Conservation (phyloP, 1,140 invertebrate genomes). For the Fragariocoptes setiger region DNA sequence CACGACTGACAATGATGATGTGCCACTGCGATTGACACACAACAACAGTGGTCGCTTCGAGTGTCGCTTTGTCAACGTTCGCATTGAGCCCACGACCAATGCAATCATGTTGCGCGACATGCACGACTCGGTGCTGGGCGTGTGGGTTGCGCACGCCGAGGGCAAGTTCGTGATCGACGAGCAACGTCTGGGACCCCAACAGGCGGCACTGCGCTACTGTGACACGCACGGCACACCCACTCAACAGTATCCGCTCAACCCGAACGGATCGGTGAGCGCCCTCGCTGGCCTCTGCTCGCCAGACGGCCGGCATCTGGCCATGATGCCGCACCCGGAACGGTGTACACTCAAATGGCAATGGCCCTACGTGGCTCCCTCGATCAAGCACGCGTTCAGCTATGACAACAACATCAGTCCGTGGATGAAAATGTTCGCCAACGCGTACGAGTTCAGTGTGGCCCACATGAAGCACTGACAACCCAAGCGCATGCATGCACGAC, state of each 20-base stretch:
- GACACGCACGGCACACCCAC: slow-evolving; percentile 43
- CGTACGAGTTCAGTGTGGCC: slow-evolving; percentile 36
- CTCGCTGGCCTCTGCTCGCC: slow-evolving; percentile 56
- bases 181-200: slow-evolving; percentile 24
- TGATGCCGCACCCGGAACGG: slow-evolving; percentile 95
- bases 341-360: slow-evolving; percentile 34
- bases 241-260: slow-evolving; percentile 58
- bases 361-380: slow-evolving; percentile 27
- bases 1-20: neutral
- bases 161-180: slow-evolving; percentile 31
- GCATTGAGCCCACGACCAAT: slow-evolving; percentile 28
- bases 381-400: slow-evolving; percentile 10
- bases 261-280: slow-evolving; percentile 53
- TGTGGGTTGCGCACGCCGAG: slow-evolving; percentile 92
- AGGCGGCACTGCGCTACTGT: slow-evolving; percentile 44
- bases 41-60: slow-evolving; percentile 68
- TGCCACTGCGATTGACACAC: slow-evolving; percentile 25
- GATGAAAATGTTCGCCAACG: slow-evolving; percentile 66
- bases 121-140: slow-evolving; percentile 45
- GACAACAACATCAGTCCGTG: slow-evolving; percentile 35
- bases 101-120: slow-evolving; percentile 60
- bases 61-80: slow-evolving; percentile 56
- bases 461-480: neutral
- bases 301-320: slow-evolving; percentile 66
- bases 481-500: no score